Conservation (phyloP, 2,797 vertebrate genomes). For the Carduelis carduelis region DNA sequence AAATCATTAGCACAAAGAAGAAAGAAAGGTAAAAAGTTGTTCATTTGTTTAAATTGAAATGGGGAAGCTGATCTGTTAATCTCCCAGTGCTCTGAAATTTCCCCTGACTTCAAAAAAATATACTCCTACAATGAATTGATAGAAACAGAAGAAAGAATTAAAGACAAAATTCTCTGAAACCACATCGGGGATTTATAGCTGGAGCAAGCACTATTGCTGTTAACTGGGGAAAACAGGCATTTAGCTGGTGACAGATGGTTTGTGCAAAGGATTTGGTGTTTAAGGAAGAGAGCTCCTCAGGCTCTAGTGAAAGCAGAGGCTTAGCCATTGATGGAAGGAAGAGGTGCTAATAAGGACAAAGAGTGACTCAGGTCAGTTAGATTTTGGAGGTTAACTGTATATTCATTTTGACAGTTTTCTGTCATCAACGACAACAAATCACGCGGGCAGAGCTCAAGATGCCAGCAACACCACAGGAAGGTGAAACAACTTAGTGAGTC, state of each 20-base stretch:
- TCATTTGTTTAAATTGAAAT: background rate
- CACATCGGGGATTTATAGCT: background rate
- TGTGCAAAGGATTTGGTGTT: background rate
- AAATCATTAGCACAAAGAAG: background rate
- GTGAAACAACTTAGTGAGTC: background rate
- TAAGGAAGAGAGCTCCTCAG: background rate
- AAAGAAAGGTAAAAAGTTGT: background rate
- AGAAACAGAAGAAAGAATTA: background rate
- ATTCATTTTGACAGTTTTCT: conserved; percentile 2
- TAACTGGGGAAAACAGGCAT: background rate
- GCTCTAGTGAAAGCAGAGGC: background rate
- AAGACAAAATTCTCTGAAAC: background rate
- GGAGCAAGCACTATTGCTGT: background rate
- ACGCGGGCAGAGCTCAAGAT: background rate
- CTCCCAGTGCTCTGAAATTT: background rate
- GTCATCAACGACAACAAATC: background rate
- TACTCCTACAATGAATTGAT: background rate
- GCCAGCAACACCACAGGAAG: background rate
- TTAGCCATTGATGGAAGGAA: background rate
- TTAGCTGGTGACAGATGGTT: background rate
- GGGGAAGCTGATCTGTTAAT: background rate
- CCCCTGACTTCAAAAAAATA: background rate
- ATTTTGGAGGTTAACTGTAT: background rate
- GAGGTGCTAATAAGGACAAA: background rate
- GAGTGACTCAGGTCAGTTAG: background rate